phyloP scores from a whole-genome alignment of 2,797 vertebrate genomes.

The Chelmon rostratus region DNA sequence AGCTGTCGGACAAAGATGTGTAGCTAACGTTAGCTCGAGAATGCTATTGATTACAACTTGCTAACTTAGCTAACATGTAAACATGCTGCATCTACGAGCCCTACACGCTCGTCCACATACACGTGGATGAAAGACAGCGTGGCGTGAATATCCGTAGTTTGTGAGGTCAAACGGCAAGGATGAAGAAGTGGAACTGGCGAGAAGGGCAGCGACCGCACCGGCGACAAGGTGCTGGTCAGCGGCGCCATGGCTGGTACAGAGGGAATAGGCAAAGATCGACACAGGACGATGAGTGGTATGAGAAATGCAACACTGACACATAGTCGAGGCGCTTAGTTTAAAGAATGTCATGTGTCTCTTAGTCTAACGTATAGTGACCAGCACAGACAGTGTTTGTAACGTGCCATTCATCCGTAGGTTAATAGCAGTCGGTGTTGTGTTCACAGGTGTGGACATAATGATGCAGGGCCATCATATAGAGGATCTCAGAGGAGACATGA shows the following conservation, averaged over 20 bases:
- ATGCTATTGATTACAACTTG: constrained; percentile 32
- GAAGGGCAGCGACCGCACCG: constrained; percentile 66
- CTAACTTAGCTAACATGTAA: constrained; percentile 60
- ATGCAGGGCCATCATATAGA: constrained; percentile 65
- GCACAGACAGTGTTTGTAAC: neutral
- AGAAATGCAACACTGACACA: fast-evolving
- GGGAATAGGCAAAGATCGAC: constrained; percentile 54
- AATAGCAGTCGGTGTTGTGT: neutral
- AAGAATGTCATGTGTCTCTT: neutral
- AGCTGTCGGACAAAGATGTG: constrained; percentile 1
- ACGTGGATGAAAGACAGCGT: constrained; percentile 5
- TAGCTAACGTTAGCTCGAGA: constrained; percentile 30
- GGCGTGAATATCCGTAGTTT: neutral
- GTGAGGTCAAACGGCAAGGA: constrained; percentile 34
- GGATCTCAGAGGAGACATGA: constrained; percentile 56
- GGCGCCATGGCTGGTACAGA: constrained; percentile 68
- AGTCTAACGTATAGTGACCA: neutral
- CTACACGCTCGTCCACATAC: too few species aligned
- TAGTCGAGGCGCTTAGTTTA: neutral
- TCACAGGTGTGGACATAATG: constrained; percentile 62
- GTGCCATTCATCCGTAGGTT: neutral
- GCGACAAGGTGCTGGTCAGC: constrained; percentile 59
- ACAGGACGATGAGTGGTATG: constrained; percentile 71
- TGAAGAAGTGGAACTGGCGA: constrained; percentile 82
- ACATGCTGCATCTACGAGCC: constrained; percentile 19